A percentile compares a stretch with the other conserved stretches of the same genome.
These are phyloP conservation scores for Otocyon megalotis DNA, from an alignment of 2,113 vertebrate genomes.

Conservation along the genomic window DNA sequence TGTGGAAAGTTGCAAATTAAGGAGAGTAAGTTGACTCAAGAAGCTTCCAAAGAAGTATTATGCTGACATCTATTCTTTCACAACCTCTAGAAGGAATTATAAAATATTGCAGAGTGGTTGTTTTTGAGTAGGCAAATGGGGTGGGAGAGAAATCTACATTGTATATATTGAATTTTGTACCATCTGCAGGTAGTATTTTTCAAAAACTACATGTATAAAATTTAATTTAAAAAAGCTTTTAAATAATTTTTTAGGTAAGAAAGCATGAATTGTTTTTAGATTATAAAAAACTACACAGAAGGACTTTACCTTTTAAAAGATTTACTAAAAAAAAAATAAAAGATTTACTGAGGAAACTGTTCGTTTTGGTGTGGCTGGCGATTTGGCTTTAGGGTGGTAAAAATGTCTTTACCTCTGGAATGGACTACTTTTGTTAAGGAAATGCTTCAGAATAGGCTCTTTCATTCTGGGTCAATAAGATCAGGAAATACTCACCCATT, in stretches of 20 bases:
- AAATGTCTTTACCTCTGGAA: not conserved
- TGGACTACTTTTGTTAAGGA: not conserved
- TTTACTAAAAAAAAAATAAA: not conserved
- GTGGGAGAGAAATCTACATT: not conserved
- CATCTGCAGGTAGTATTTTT: not conserved
- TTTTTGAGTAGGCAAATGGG: not conserved
- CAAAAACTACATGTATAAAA: not conserved
- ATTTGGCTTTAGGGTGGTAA: not conserved
- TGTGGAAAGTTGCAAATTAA: not conserved
- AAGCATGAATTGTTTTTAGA: not conserved
- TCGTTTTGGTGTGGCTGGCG: not conserved
- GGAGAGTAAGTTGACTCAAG: not conserved
- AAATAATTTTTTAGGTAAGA: not conserved
- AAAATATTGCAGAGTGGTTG: not conserved
- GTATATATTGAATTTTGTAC: conserved; percentile 30
- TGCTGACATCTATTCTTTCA: not conserved
- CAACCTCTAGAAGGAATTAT: not conserved
- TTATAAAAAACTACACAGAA: not conserved
- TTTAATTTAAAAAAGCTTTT: conserved; percentile 5
- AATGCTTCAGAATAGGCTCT: conserved; percentile 49
- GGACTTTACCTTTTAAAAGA: conserved; percentile 16
- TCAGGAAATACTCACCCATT: not conserved
- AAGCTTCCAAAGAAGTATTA: not conserved
- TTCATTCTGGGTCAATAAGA: conserved; percentile 55
- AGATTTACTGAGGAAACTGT: not conserved